A percentile compares a stretch with the other conserved stretches of the same genome.
These are phyloP conservation scores for Drosophila suzukii DNA, from an alignment of 1,140 invertebrate species.

Conservation along the genomic window DNA sequence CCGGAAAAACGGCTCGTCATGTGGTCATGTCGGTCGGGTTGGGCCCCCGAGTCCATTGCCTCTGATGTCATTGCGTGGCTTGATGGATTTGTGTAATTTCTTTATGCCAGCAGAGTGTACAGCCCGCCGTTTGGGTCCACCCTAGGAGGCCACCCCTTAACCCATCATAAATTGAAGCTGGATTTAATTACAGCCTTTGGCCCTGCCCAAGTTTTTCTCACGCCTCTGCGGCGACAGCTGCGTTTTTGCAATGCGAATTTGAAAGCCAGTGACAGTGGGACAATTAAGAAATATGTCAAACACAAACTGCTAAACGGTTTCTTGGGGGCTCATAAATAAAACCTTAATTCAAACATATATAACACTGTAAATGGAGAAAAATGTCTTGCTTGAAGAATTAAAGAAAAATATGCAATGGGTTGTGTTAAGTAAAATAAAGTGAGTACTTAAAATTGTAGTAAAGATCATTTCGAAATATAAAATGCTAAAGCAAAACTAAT, in stretches of 20 bases:
- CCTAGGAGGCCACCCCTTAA: neutral
- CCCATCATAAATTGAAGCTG: slow-evolving; percentile 68
- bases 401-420: no score
- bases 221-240: slow-evolving; percentile 40
- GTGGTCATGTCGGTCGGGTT: slow-evolving; percentile 7
- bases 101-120: slow-evolving; percentile 38
- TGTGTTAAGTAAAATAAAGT: no score
- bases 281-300: neutral
- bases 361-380: no score
- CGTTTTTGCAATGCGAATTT: slow-evolving; percentile 43
- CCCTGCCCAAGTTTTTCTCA: slow-evolving; percentile 36
- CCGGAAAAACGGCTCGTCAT: slow-evolving; percentile 27
- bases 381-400: no score
- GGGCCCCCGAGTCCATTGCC: slow-evolving; percentile 13
- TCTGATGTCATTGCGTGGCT: slow-evolving; percentile 65
- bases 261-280: slow-evolving; percentile 16
- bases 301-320: neutral
- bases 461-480: no score
- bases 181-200: slow-evolving; percentile 72
- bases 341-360: no score
- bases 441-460: no score
- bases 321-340: no score
- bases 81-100: slow-evolving; percentile 78
- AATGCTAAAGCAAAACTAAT: no score
- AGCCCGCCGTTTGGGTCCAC: slow-evolving; percentile 28